Evolutionary conservation across 2,113 vertebrate genomes (phyloP).

Genomic region (Regulus satrapa): DNA sequence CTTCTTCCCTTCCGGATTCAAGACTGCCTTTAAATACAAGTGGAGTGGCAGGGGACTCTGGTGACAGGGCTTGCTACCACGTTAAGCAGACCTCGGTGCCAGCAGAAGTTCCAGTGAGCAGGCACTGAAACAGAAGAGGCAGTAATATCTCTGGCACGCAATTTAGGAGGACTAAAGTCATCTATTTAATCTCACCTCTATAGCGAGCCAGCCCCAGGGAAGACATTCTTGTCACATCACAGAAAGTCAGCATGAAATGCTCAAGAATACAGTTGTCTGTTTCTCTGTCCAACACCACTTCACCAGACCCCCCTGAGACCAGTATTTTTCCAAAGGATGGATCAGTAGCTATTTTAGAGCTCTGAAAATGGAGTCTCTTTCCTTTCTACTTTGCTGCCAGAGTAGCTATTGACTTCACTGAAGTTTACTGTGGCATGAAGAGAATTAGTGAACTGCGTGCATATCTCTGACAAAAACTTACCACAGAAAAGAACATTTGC

Average conservation of each 20-base stretch:
- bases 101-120: not conserved
- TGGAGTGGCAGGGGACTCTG: not conserved
- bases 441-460: not conserved
- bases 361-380: not conserved
- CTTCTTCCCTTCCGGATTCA: conserved; percentile 27
- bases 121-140: not conserved
- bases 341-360: not conserved
- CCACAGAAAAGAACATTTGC: not conserved
- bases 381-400: not conserved
- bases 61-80: not conserved
- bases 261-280: not conserved
- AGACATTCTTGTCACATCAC: not conserved
- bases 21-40: conserved; percentile 40
- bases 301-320: not conserved
- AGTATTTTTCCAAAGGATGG: not conserved
- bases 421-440: not conserved
- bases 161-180: not conserved
- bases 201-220: not conserved
- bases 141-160: not conserved
- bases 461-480: not conserved
- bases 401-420: not conserved
- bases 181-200: not conserved
- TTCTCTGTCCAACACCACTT: not conserved
- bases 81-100: not conserved
- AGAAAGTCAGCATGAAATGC: not conserved